A percentile compares a stretch with the other conserved stretches of the same genome.
Evolutionary conservation across 2,888 invertebrate genomes (phyloP).

Genomic region (Apodemia duryi): DNA sequence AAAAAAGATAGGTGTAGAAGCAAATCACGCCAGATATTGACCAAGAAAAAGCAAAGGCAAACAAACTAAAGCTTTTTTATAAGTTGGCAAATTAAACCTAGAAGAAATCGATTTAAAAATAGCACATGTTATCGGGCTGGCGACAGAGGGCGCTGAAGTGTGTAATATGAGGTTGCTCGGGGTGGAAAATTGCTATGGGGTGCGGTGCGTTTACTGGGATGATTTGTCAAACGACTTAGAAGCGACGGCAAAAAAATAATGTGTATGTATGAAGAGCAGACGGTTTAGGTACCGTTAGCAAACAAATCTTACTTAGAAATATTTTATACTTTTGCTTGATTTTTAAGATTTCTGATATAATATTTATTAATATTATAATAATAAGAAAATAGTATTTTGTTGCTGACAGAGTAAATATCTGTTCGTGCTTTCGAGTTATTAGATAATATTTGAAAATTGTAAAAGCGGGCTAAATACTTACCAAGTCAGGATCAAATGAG

Average conservation of each 20-base stretch:
- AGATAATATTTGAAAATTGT: too few relatives aligned
- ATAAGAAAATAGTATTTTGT: too few relatives aligned
- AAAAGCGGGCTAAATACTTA: too few relatives aligned
- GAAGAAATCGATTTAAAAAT: slow-evolving; percentile 13
- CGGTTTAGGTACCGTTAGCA: neutral
- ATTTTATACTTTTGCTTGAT: too few relatives aligned
- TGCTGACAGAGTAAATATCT: too few relatives aligned
- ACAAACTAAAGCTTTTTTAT: neutral
- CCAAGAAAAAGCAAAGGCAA: neutral
- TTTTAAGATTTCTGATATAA: too few relatives aligned
- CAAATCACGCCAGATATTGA: too few relatives aligned
- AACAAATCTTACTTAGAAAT: neutral
- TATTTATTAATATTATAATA: too few relatives aligned
- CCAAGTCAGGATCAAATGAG: too few relatives aligned
- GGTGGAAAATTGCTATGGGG: slow-evolving; percentile 25
- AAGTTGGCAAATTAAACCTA: slow-evolving; percentile 1
- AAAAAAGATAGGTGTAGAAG: too few relatives aligned
- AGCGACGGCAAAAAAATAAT: slow-evolving; percentile 15
- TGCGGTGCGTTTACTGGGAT: slow-evolving; percentile 17
- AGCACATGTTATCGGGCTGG: slow-evolving; percentile 14
- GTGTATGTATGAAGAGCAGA: slow-evolving; percentile 15
- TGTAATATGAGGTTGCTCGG: slow-evolving; percentile 26
- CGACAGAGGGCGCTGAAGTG: slow-evolving; percentile 26
- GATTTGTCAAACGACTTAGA: slow-evolving; percentile 19
- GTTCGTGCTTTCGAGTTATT: too few relatives aligned